Conservation (phyloP, 1,140 invertebrate species). For the Oryctes rhinoceros region DNA sequence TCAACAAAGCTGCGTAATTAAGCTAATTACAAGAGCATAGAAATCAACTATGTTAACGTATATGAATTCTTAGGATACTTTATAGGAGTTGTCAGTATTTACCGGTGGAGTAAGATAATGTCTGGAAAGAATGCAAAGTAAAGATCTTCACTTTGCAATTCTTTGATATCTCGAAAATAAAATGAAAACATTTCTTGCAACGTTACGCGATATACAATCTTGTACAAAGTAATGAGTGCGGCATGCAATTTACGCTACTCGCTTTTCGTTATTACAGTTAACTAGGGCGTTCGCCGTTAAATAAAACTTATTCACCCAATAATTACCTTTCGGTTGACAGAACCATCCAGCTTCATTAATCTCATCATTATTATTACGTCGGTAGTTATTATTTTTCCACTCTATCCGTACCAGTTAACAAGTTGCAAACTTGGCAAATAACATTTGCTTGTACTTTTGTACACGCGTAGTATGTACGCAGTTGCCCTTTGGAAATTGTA, state of each 20-base stretch:
- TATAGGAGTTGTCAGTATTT: no score
- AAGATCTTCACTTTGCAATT: no score
- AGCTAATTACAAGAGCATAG: no score
- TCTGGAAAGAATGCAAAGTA: no score
- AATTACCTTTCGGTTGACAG: neutral
- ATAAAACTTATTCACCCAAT: neutral
- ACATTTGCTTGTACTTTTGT: neutral
- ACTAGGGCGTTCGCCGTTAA: no score
- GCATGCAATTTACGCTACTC: neutral
- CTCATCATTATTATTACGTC: neutral
- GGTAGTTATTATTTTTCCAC: neutral
- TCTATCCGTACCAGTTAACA: neutral
- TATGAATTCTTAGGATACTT: no score
- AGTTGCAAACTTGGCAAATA: neutral
- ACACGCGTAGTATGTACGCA: neutral
- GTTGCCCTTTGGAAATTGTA: neutral
- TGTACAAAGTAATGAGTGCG: neutral
- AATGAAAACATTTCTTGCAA: no score
- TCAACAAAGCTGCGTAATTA: no score
- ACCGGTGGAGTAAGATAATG: no score
- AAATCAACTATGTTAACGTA: no score
- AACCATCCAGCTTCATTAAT: constrained; percentile 11
- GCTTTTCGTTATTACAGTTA: neutral
- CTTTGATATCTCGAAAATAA: no score
- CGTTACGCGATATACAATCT: neutral